Conservation (phyloP, 2,888 invertebrate genomes). For the Mythimna loreyi region DNA sequence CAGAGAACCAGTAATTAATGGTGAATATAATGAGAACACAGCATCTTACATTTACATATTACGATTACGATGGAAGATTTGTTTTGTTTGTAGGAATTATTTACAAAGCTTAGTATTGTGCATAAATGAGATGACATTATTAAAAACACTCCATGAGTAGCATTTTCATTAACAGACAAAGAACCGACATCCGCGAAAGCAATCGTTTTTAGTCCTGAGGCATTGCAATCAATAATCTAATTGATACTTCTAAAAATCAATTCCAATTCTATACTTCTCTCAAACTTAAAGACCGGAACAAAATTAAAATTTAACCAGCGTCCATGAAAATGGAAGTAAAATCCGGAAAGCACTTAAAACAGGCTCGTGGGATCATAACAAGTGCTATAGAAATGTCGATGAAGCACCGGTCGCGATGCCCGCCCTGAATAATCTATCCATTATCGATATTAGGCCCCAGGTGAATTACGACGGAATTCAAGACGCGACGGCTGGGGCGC, state of each 20-base stretch:
- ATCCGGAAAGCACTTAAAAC: slow-evolving; percentile 21
- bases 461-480: slow-evolving; percentile 20
- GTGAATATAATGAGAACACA: slow-evolving; percentile 21
- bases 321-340: slow-evolving; percentile 11
- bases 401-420: slow-evolving; percentile 5
- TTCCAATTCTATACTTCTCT: neutral
- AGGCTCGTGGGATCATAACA: slow-evolving; percentile 25
- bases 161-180: too few relatives aligned
- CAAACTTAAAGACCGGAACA: neutral
- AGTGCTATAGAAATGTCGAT: slow-evolving; percentile 27
- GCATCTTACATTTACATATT: slow-evolving; percentile 3
- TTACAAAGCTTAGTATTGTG: slow-evolving; percentile 4
- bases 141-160: too few relatives aligned
- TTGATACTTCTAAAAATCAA: neutral
- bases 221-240: neutral
- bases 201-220: neutral
- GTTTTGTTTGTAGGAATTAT: slow-evolving; percentile 21
- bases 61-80: slow-evolving; percentile 16
- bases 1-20: slow-evolving; percentile 28
- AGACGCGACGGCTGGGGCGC: slow-evolving; percentile 3
- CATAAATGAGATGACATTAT: too few relatives aligned
- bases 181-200: too few relatives aligned
- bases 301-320: slow-evolving; percentile 1
- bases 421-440: slow-evolving; percentile 48
- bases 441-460: slow-evolving; percentile 32